Evolutionary conservation across 1,140 invertebrate species (phyloP), one percentile per base, ranked within the genome.

Genomic region (Drosophila leontia): DNA sequence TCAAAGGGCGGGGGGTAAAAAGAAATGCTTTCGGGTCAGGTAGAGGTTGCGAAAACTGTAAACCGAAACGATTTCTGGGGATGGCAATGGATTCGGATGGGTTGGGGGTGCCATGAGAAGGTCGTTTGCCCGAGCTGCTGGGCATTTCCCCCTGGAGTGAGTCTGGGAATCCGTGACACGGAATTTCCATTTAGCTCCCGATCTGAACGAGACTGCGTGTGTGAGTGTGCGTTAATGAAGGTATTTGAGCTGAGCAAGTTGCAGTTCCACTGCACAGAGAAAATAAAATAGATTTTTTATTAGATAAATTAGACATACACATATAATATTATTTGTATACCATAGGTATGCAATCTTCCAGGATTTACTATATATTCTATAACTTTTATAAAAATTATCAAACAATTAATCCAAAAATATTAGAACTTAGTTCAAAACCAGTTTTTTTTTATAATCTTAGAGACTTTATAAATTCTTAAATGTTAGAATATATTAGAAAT

Each of bases 211-310:
- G 29, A 37, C 44, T 12, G n/a, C 3, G 41, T 44, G 42, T 44
- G 34, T 37, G 39, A 37, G 60, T 78, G 63, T 58, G 75, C 48
- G 76, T 69, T 88, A 87, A 87, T 87, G 84, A 83, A 87, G 84
- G 80, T 84, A 88, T 82, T 84, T 77, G 75, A 77, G 63, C 75
- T 55, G 37, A 84, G 75, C 77, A 84, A 80, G 76, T 74, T 61
- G 71, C 74, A 68, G 48, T 69, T 42, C n/a, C 47, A 39, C 26
- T 19, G 13, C 53, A 55, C 34, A 7, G 53, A 2, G 4, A 39
- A 56, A 19, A 53, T 9, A 37, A 15, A 0, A 19, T 19, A 4
- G 17, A 26, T 23, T 23, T 23, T n/a, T n/a, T n/a, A n/a, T n/a
- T n/a, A n/a, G n/a, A n/a, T n/a, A n/a, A n/a, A n/a, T n/a, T 23